Base-by-base conservation (phyloP, 2,113 vertebrate species). In the Dendropsophus ebraccatus region DNA sequence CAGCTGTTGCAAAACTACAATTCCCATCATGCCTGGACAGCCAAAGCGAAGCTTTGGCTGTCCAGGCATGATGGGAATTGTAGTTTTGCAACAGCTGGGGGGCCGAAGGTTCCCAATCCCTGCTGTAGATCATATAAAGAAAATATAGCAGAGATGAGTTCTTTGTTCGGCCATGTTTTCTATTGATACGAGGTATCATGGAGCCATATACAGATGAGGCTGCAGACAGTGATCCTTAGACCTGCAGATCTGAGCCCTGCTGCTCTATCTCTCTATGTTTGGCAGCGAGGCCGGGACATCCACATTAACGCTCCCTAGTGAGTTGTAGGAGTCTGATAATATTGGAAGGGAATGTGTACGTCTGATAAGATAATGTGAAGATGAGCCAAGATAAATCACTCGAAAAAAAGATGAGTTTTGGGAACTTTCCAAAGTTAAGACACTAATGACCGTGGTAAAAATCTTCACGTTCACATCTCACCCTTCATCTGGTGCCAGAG, bases 371-470 rank as follows among this genome's bases (percentile, higher is more conserved):
- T 54, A 77, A 77, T 4, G 47, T 5, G 17, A 77, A 54, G 74
- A 77, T 77, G 74, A 77, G 74, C 74, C 74, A 77, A 52, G 74
- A 77, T 77, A 77, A 77, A 77, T 52, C 45, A 52, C 74, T 17
- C 28, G 7, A 32, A 54, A 32, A 54, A 77, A 77, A 74, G 72
- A 74, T 74, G 72, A 47, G 41, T 74, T 74, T 74, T 52, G 74
- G 50, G 74, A 77, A 52, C 74, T 77, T 77, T 77, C 49, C 74
- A 77, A 77, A 77, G 74, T 54, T 30, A 52, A 52, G 28, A 77
- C 47, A 77, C 49, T 77, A 77, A 77, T 77, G 74, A 52, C 49
- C 74, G 73, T 76, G 73, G 73, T 76, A 76, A 76, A 77, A 54
- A 77, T 77, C 25, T 77, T 52, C 74, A 19, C 49, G 23, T 77